Conservation (phyloP, 2,797 vertebrate genomes). For the Pseudochirops cupreus region DNA sequence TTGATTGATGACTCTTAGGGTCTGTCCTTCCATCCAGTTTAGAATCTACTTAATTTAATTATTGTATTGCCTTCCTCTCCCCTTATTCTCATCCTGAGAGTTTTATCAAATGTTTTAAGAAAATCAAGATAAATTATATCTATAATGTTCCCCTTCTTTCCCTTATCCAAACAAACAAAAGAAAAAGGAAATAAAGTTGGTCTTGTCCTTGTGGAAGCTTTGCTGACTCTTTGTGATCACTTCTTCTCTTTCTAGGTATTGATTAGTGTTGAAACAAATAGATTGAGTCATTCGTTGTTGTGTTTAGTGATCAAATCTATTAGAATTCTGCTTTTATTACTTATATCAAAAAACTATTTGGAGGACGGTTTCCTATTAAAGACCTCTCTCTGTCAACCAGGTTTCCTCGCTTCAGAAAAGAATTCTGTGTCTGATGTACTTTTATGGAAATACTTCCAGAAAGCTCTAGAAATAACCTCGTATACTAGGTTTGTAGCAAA, state of each 20-base stretch:
- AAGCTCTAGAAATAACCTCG: neutral
- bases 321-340: neutral
- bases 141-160: neutral
- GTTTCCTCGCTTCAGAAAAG: neutral
- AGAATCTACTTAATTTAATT: neutral
- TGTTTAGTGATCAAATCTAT: neutral
- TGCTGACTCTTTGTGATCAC: neutral
- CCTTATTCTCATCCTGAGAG: neutral
- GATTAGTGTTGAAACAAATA: neutral
- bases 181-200: neutral
- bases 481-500: neutral
- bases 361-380: neutral
- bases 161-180: neutral
- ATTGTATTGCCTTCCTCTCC: neutral
- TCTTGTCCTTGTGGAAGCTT: neutral
- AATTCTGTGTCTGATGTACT: neutral
- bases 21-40: neutral
- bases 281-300: neutral
- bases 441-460: neutral
- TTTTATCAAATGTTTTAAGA: neutral
- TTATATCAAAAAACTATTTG: neutral
- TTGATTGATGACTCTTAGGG: neutral
- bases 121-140: neutral
- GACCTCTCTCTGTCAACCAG: neutral
- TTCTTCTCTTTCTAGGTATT: neutral